phyloP scores from a whole-genome alignment of 1,140 invertebrate species.

The Drosophila novamexicana region DNA sequence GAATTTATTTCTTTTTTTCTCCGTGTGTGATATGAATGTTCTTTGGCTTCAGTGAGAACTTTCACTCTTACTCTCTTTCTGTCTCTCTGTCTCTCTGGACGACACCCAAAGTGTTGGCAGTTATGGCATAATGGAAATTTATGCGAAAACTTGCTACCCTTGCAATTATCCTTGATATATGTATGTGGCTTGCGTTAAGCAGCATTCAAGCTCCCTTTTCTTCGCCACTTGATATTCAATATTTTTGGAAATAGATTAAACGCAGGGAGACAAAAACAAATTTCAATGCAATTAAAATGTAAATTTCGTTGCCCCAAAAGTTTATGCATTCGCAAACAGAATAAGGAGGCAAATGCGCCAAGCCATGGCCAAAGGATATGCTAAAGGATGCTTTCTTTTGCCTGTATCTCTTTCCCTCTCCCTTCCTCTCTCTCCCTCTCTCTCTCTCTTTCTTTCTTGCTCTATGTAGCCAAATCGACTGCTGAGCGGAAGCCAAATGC shows the following conservation, averaged over 20 bases:
- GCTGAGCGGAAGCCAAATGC: slow-evolving; percentile 15
- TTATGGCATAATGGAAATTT: slow-evolving; percentile 74
- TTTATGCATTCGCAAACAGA: slow-evolving; percentile 59
- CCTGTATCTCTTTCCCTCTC: background rate
- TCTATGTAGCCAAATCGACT: slow-evolving; percentile 25
- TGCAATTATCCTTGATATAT: slow-evolving; percentile 72
- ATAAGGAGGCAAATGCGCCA: slow-evolving; percentile 19
- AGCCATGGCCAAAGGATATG: slow-evolving; percentile 31
- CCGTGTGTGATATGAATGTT: slow-evolving; percentile 5
- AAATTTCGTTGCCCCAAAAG: slow-evolving; percentile 60
- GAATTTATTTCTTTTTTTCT: slow-evolving; percentile 69
- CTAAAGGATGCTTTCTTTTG: slow-evolving; percentile 14
- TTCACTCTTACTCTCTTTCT: too few relatives aligned
- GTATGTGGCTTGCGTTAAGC: slow-evolving; percentile 12
- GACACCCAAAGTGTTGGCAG: slow-evolving; percentile 48
- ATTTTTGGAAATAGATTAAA: slow-evolving; percentile 75
- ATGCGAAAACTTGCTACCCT: slow-evolving; percentile 61
- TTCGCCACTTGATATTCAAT: slow-evolving; percentile 73
- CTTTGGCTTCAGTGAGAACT: background rate
- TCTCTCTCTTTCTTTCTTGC: background rate
- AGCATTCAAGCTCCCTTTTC: background rate
- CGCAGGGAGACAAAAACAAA: slow-evolving; percentile 60
- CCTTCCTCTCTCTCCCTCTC: background rate
- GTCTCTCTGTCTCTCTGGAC: background rate
- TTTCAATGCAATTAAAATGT: slow-evolving; percentile 82